Base-by-base conservation (phyloP, 2,797 vertebrate species). In the Amblyraja radiata region DNA sequence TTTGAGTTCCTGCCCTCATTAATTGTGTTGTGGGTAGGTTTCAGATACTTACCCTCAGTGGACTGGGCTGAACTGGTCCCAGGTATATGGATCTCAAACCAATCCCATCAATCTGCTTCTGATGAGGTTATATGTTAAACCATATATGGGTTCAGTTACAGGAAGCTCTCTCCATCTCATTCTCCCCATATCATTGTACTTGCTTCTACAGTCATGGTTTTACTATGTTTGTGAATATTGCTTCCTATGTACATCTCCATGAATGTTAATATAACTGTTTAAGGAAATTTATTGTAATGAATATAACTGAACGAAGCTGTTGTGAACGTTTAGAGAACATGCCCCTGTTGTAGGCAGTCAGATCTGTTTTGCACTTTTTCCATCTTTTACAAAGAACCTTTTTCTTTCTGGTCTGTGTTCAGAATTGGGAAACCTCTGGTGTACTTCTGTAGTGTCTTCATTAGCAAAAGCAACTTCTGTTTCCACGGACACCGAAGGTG, bases 331-430 rank as follows among this genome's bases (percentile, higher is more conserved):
- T 94, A 95, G 95, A 93, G 94, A 95, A 94, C 94, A 95, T 95
- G 94, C 95, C 94, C 95, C 94, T 96, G 96, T 97, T 97, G 96
- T 97, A 96, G 96, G 96, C 96, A 96, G 96, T 94, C 96, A 97
- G 96, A 97, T 95, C 97, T 97, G 97, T 98, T 97, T 98, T 98
- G 98, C 97, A 98, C 98, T 98, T 98, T 96, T 98, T 97, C 97
- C 97, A 97, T 97, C 96, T 95, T 96, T 96, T 96, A 97, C 97
- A 97, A 97, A 96, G 97, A 96, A 96, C 97, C 96, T 93, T 98
- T 54, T 98, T 97, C 98, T 97, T 98, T 98, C 97, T 97, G 97
- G 96, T 96, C 97, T 98, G 98, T 98, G 97, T 97, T 96, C 98
- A 96, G 97, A 97, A 96, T 96, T 96, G 96, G 96, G 96, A 97